A percentile compares a stretch with the other conserved stretches of the same genome.
Conservation (phyloP, 2,888 invertebrate species). For the Chrysomela aeneicollis region DNA sequence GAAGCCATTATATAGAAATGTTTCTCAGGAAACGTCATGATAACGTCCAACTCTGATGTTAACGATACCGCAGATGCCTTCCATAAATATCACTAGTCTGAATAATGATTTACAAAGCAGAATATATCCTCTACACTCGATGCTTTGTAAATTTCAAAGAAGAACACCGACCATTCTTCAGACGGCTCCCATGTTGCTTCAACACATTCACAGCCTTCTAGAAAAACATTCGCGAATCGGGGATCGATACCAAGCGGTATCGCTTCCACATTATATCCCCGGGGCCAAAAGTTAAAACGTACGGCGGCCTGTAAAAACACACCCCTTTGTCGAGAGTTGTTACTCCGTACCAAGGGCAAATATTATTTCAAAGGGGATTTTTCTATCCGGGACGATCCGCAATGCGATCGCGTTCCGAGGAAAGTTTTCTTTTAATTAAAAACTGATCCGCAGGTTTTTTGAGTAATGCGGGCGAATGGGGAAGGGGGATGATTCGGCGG, state of each 20-base stretch:
- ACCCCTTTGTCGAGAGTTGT: constrained; percentile 57
- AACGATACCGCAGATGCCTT: too few species aligned
- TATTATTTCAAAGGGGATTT: constrained; percentile 57
- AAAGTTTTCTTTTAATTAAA: constrained; percentile 42
- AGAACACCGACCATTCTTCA: too few species aligned
- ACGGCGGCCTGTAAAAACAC: constrained; percentile 57
- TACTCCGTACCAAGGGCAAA: constrained; percentile 55
- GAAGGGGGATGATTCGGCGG: not conserved
- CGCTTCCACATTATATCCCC: constrained; percentile 37
- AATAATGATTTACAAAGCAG: too few species aligned
- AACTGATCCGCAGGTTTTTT: constrained; percentile 31
- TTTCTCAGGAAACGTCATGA: too few species aligned
- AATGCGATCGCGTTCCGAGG: constrained; percentile 26
- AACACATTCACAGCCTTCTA: constrained; percentile 28
- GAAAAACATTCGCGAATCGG: constrained; percentile 39
- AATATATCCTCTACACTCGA: too few species aligned
- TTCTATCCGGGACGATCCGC: constrained; percentile 37
- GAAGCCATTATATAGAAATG: too few species aligned
- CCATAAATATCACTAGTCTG: too few species aligned
- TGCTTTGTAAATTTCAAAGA: too few species aligned
- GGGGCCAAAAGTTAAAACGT: constrained; percentile 44
- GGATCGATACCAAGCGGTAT: constrained; percentile 38
- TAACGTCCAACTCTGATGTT: too few species aligned
- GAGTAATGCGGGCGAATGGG: constrained; percentile 24
- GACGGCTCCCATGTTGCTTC: constrained; percentile 29